phyloP scores from a whole-genome alignment of 2,797 vertebrate species.

The Peromyscus nudipes region DNA sequence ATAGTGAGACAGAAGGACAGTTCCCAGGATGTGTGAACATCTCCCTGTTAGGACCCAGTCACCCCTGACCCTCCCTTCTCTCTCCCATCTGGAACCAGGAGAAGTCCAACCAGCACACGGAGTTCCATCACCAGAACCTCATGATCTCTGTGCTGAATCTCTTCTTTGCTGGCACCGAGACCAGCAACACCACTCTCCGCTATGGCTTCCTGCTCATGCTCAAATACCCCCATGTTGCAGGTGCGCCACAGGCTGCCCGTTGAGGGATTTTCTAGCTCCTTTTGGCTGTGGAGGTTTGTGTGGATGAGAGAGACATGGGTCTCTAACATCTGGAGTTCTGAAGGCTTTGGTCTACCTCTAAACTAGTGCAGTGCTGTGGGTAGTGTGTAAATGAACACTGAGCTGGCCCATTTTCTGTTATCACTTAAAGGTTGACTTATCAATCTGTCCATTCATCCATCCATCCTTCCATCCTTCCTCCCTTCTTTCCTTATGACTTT shows the following conservation, averaged over 20 bases:
- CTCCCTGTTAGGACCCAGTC: neutral
- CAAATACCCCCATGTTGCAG: constrained; percentile 75
- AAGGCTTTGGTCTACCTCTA: neutral
- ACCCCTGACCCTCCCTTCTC: neutral
- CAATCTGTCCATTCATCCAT: no score
- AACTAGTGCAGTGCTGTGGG: neutral
- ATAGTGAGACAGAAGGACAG: neutral
- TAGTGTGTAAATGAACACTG: neutral
- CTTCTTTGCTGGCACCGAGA: constrained; percentile 82
- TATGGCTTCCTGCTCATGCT: constrained; percentile 80
- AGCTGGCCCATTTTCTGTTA: neutral
- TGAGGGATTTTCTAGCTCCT: neutral
- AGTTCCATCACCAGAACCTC: constrained; percentile 80
- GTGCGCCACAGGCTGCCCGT: neutral
- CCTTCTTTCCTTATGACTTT: neutral
- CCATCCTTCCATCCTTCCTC: accelerated
- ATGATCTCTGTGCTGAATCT: constrained; percentile 51
- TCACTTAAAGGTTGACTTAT: neutral
- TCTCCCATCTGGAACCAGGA: constrained; percentile 59
- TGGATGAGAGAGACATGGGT: neutral
- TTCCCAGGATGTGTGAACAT: accelerated
- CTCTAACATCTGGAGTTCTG: neutral
- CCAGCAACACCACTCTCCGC: constrained; percentile 78
- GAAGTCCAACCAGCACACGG: constrained; percentile 19
- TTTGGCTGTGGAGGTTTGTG: neutral